Evolutionary conservation across 1,140 invertebrate species (phyloP), one percentile per base, ranked within the genome.

Genomic region (Rhizoglyphus robini): DNA sequence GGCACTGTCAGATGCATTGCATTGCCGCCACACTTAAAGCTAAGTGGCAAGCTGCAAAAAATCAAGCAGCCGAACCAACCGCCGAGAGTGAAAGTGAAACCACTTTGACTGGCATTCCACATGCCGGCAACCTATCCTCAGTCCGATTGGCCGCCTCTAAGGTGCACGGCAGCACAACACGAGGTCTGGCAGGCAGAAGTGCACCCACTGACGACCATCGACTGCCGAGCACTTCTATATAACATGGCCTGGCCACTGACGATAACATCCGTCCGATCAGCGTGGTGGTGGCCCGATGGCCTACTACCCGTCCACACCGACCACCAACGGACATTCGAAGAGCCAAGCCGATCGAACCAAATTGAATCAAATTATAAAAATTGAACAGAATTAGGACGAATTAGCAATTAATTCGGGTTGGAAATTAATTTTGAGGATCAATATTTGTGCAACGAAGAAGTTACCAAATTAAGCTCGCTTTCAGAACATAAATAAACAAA

Each of bases 41-140:
- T 11, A 54, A 54, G 51, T 54, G 51, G 51, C 51, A 54, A 54
- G 5, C 8, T 27, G 51, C 51, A 54, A 5, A 54, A 5, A 32
- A 20, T 27, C 8, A 54, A 54, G 51, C 51, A 54, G 51, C 51
- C 15, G 41, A 15, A 46, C 15, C 41, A 54, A 23, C 51, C 51
- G 51, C 15, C 51, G 51, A 54, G 51, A 54, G 23, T 8, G 51
- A 54, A 54, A 54, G 31, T 32, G 51, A 54, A 54, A 54, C 51
- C 51, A 54, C 51, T 54, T 27, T 5, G 51, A 54, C 51, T 54
- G 51, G 51, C 51, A 54, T 54, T 54, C 51, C 8, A 5, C 51
- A 27, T 15, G 51, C 51, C 51, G 51, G 51, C 51, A 54, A 54
- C 23, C 51, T 32, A 54, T 25, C 15, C 51, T 54, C 51, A 54